phyloP scores from a whole-genome alignment of 2,113 vertebrate species.

The Dryoscopus gambensis region DNA sequence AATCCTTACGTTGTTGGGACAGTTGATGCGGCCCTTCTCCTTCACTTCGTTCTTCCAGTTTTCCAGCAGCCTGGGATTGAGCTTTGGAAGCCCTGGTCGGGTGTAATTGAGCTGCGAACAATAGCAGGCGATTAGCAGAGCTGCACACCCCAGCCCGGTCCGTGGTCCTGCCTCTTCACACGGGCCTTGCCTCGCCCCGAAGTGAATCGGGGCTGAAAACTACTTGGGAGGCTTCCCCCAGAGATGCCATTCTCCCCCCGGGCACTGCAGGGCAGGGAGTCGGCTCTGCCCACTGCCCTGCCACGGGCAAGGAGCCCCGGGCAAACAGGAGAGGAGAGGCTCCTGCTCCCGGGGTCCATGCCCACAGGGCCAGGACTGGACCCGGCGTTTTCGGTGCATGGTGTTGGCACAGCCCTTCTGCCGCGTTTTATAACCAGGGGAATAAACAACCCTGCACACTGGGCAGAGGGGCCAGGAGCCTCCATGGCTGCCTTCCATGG shows the following conservation, averaged over 20 bases:
- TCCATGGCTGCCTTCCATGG: neutral
- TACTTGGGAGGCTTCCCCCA: neutral
- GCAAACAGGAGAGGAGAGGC: neutral
- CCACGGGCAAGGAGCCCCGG: fast-evolving
- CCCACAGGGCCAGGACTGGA: neutral
- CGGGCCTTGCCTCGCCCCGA: neutral
- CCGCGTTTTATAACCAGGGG: neutral
- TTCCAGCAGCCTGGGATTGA: conserved; percentile 87
- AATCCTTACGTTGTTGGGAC: conserved; percentile 87
- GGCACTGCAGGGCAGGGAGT: neutral
- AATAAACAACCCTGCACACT: neutral
- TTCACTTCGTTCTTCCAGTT: conserved; percentile 94
- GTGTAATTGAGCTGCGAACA: conserved; percentile 91
- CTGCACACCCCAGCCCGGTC: neutral
- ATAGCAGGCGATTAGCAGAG: conserved; percentile 2
- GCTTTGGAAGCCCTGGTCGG: conserved; percentile 91
- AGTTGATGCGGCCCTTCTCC: conserved; percentile 94
- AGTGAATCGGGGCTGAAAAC: neutral
- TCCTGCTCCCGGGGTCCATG: fast-evolving
- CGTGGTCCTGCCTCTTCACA: neutral
- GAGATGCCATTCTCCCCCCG: neutral
- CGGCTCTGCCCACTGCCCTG: neutral
- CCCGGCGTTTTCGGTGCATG: fast-evolving
- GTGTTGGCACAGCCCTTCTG: neutral
- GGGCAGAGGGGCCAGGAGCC: conserved; percentile 16